Percentiles rank a stretch among this genome's conserved stretches.
phyloP scores from a whole-genome alignment of 2,888 invertebrate species.

The Drosophila picticornis region DNA sequence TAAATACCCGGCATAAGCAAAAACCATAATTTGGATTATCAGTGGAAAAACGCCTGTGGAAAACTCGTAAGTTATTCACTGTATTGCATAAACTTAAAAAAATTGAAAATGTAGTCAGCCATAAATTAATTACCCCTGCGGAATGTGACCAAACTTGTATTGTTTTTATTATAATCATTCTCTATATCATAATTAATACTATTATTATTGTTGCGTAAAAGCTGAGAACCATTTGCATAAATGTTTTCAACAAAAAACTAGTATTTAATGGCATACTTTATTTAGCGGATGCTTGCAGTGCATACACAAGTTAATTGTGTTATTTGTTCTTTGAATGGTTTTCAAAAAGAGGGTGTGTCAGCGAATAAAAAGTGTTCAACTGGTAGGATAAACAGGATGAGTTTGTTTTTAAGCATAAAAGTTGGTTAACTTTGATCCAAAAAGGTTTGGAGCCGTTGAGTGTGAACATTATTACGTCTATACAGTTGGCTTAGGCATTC shows the following conservation, averaged over 20 bases:
- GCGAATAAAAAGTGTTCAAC: neutral
- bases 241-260: neutral
- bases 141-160: neutral
- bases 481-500: too few species aligned
- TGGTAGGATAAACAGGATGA: neutral
- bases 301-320: neutral
- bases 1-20: conserved; percentile 43
- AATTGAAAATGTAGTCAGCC: neutral
- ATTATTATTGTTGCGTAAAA: too few species aligned
- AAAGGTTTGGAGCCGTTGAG: too few species aligned
- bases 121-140: neutral
- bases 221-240: neutral
- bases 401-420: too few species aligned
- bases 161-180: neutral
- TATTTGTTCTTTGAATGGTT: neutral
- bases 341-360: neutral
- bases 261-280: neutral
- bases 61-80: conserved; percentile 26
- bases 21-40: conserved; percentile 62
- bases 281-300: neutral
- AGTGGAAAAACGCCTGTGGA: conserved; percentile 26
- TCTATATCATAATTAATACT: neutral
- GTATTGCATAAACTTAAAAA: neutral
- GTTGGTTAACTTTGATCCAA: too few species aligned
- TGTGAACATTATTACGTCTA: too few species aligned